Percentiles rank a stretch among this genome's conserved stretches.
phyloP scores from a whole-genome alignment of 2,113 vertebrate genomes.

The Bos indicus region DNA sequence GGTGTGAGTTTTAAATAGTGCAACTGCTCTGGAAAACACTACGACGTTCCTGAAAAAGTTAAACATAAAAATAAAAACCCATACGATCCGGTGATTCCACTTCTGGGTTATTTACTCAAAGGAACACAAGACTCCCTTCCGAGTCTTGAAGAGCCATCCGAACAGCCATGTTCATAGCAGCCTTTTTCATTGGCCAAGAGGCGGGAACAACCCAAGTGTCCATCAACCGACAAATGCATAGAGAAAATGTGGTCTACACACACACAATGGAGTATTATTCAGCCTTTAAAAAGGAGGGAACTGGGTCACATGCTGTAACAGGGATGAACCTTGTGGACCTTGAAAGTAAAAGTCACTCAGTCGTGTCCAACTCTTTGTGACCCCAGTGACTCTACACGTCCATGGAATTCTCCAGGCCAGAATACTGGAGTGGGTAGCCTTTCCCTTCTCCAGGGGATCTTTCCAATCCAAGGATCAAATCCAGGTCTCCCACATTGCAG shows the following conservation, averaged over 20 bases:
- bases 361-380: fast-evolving
- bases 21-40: background rate
- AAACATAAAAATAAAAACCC: background rate
- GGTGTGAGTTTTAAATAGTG: background rate
- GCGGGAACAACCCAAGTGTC: background rate
- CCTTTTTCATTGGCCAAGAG: background rate
- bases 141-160: background rate
- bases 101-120: background rate
- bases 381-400: background rate
- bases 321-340: background rate
- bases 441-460: background rate
- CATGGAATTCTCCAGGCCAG: background rate
- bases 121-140: background rate
- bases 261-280: background rate
- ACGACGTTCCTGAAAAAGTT: background rate
- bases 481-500: fast-evolving
- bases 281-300: background rate
- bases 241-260: background rate
- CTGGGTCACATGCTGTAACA: background rate
- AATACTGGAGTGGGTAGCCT: background rate
- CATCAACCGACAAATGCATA: fast-evolving
- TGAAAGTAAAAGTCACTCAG: background rate
- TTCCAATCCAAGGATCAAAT: fast-evolving
- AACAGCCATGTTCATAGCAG: background rate
- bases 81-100: background rate